A percentile compares a stretch with the other conserved stretches of the same genome.
phyloP scores from a whole-genome alignment of 2,113 vertebrate genomes.

The Cheilinus undulatus region DNA sequence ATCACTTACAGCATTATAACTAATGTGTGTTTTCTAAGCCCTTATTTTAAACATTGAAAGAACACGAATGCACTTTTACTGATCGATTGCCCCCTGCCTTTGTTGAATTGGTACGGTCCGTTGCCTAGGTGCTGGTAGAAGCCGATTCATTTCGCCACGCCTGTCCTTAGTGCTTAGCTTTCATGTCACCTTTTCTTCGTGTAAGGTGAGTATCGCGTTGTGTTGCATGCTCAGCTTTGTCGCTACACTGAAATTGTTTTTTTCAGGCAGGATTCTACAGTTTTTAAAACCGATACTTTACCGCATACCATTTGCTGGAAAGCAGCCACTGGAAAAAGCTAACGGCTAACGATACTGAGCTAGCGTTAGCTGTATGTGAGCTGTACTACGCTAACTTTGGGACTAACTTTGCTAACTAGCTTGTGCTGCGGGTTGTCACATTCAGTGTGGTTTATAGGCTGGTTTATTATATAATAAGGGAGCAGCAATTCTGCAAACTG shows the following conservation, averaged over 20 bases:
- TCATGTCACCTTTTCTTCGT: not conserved
- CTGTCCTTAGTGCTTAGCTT: constrained; percentile 29
- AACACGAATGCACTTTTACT: not conserved
- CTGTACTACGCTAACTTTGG: constrained; percentile 36
- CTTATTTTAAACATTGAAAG: too few species aligned
- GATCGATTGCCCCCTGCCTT: not conserved
- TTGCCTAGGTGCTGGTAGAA: constrained; percentile 76
- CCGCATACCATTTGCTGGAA: not conserved
- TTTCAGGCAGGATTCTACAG: not conserved
- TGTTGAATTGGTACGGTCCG: constrained; percentile 73
- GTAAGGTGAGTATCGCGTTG: constrained; percentile 42
- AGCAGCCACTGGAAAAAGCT: constrained; percentile 4
- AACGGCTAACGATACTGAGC: constrained; percentile 56
- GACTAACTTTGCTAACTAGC: constrained; percentile 46
- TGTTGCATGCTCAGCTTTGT: too few species aligned
- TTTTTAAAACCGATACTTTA: not conserved
- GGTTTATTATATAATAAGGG: not conserved
- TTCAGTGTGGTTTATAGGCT: not conserved
- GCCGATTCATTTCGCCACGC: constrained; percentile 64
- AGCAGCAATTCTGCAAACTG: accelerated
- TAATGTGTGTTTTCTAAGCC: too few species aligned
- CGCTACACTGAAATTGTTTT: not conserved
- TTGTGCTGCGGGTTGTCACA: too few species aligned
- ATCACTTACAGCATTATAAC: too few species aligned
- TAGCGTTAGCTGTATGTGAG: constrained; percentile 43